These are phyloP conservation scores for Pangasius mekongensis DNA, from an alignment of 2,797 vertebrate genomes.

Conservation along the genomic window DNA sequence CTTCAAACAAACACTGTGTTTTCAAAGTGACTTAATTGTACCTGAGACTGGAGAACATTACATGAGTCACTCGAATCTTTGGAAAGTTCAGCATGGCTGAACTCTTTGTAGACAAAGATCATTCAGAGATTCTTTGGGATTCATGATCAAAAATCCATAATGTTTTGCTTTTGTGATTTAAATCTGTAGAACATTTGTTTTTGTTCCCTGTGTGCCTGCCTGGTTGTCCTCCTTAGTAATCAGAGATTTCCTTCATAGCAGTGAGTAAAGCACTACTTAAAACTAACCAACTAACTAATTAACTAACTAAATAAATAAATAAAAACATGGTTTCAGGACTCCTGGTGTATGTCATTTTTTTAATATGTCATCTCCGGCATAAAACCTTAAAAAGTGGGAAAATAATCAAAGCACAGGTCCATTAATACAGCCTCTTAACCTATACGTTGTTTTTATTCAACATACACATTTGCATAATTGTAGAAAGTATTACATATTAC, in stretches of 20 bases:
- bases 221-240: background rate
- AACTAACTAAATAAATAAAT: too few species aligned
- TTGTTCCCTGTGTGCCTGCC: background rate
- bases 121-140: background rate
- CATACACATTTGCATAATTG: background rate
- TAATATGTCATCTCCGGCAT: background rate
- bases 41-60: background rate
- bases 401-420: background rate
- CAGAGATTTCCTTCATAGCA: background rate
- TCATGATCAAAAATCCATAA: background rate
- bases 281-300: background rate
- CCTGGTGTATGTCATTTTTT: background rate
- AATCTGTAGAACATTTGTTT: background rate
- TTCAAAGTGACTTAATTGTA: constrained; percentile 2
- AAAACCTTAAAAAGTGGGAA: too few species aligned
- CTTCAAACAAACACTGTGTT: constrained; percentile 8
- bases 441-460: background rate
- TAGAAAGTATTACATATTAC: background rate
- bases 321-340: background rate
- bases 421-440: background rate
- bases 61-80: background rate
- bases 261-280: background rate
- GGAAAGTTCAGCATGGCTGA: background rate
- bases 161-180: background rate
- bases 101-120: background rate